phyloP scores from a whole-genome alignment of 1,140 invertebrate genomes.

The Megalopta genalis region DNA sequence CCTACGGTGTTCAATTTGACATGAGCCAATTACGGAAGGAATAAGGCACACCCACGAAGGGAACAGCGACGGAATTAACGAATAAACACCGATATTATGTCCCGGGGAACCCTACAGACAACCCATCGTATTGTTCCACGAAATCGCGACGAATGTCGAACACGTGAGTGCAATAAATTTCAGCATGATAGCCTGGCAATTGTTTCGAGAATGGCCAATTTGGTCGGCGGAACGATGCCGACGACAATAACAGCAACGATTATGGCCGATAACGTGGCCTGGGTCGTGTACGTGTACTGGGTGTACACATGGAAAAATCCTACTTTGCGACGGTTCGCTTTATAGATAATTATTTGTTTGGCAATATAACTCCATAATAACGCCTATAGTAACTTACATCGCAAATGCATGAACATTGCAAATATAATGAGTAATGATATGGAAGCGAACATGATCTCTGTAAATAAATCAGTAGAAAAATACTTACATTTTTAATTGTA shows the following conservation, averaged over 20 bases:
- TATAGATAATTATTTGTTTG: background rate
- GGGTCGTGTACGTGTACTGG: background rate
- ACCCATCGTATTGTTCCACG: slow-evolving; percentile 31
- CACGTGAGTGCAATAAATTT: slow-evolving; percentile 36
- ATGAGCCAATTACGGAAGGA: slow-evolving; percentile 10
- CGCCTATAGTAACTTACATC: too few relatives aligned
- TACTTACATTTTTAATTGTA: too few relatives aligned
- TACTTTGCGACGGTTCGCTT: background rate
- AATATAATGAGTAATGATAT: too few relatives aligned
- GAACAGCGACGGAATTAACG: slow-evolving; percentile 7
- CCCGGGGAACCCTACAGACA: background rate
- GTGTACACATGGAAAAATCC: background rate
- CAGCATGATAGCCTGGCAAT: slow-evolving; percentile 19
- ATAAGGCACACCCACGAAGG: background rate
- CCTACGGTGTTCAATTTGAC: background rate
- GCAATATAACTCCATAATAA: too few relatives aligned
- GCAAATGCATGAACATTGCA: too few relatives aligned
- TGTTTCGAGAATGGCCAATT: slow-evolving; percentile 33
- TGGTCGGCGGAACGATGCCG: slow-evolving; percentile 14
- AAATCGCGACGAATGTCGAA: slow-evolving; percentile 30
- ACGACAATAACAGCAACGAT: slow-evolving; percentile 17
- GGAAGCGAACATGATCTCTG: too few relatives aligned
- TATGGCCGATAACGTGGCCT: background rate
- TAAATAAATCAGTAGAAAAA: too few relatives aligned
- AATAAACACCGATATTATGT: slow-evolving; percentile 18